These are phyloP conservation scores for Ophion obscuratus DNA, from an alignment of 2,888 invertebrate species.

Conservation along the genomic window DNA sequence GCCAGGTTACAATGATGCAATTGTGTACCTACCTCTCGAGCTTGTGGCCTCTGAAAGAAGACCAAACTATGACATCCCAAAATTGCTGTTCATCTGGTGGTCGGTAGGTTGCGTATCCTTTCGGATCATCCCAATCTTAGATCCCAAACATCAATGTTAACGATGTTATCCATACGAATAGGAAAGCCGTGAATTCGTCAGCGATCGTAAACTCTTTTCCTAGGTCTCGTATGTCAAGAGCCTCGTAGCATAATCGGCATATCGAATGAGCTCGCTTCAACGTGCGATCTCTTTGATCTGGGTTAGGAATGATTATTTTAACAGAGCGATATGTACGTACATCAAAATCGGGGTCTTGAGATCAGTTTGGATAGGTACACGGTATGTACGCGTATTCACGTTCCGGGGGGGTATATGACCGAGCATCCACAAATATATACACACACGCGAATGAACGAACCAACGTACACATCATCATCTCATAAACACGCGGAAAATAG, in stretches of 20 bases:
- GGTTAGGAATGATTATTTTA: slow-evolving; percentile 52
- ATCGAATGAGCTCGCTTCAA: slow-evolving; percentile 2
- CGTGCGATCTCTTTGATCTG: slow-evolving; percentile 37
- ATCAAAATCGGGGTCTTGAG: slow-evolving; percentile 23
- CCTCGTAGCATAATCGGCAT: neutral
- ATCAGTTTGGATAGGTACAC: slow-evolving; percentile 11
- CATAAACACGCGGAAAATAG: slow-evolving; percentile 42
- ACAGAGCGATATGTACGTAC: slow-evolving; percentile 30
- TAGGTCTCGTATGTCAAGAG: neutral
- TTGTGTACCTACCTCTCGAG: too few relatives aligned
- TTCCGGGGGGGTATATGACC: neutral
- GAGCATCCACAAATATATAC: slow-evolving; percentile 13
- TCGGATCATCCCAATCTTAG: too few relatives aligned
- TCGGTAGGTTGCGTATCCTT: too few relatives aligned
- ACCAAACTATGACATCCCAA: too few relatives aligned
- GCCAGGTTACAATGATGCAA: too few relatives aligned
- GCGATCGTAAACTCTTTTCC: neutral
- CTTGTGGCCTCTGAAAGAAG: too few relatives aligned
- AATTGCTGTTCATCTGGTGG: too few relatives aligned
- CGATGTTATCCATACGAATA: neutral
- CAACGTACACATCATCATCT: slow-evolving; percentile 34
- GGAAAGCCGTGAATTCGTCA: neutral
- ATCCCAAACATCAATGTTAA: too few relatives aligned
- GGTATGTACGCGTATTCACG: slow-evolving; percentile 1
- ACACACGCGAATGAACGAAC: neutral